phyloP scores from a whole-genome alignment of 2,113 vertebrate genomes.

The Psammodynastes pulverulentus region DNA sequence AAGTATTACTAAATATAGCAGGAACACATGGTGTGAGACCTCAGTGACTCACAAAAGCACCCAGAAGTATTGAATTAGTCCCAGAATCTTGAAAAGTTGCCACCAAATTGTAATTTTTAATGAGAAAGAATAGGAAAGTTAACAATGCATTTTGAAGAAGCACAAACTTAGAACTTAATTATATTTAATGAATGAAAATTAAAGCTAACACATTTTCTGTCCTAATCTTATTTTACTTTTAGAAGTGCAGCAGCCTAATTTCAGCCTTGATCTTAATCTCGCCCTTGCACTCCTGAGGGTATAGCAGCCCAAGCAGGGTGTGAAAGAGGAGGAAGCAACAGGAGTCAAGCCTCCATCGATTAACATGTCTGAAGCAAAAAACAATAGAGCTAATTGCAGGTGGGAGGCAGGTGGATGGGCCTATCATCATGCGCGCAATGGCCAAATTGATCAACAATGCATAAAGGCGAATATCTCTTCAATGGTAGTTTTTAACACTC shows the following conservation, averaged over 20 bases:
- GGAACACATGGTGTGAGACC: not conserved
- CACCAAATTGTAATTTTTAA: not conserved
- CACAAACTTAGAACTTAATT: not conserved
- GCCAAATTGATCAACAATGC: no score
- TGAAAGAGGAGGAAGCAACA: no score
- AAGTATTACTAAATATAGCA: not conserved
- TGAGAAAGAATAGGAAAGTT: not conserved
- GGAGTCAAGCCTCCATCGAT: no score
- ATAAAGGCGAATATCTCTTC: no score
- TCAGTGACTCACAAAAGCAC: not conserved
- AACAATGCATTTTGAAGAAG: not conserved
- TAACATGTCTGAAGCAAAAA: no score
- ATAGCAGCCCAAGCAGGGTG: not conserved
- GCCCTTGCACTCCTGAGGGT: not conserved
- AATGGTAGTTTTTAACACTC: no score
- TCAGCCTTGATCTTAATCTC: not conserved
- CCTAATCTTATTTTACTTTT: not conserved
- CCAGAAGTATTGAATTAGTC: not conserved
- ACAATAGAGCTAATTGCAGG: no score
- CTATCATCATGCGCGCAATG: no score
- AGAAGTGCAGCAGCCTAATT: not conserved
- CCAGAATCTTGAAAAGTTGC: not conserved
- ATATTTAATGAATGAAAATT: not conserved
- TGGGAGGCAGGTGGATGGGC: no score
- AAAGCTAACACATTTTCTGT: not conserved